Conservation (phyloP, 1,140 invertebrate genomes). For the Lucilia cuprina region DNA sequence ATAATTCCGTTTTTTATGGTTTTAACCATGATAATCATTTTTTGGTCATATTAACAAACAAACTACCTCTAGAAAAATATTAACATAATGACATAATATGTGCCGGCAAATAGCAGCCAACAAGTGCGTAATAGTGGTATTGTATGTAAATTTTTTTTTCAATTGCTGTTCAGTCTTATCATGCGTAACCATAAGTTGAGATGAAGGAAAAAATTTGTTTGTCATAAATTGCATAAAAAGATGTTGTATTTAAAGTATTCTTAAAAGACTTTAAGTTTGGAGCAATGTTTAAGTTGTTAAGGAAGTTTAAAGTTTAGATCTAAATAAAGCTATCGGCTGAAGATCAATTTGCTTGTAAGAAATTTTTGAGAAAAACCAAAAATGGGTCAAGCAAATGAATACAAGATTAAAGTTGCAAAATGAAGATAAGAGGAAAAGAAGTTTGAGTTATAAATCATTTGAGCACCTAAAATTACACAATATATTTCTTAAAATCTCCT, state of each 20-base stretch:
- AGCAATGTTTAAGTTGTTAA: background rate
- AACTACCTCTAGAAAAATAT: background rate
- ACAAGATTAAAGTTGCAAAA: too few relatives aligned
- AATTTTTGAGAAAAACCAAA: background rate
- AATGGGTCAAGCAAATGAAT: background rate
- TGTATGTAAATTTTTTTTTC: background rate
- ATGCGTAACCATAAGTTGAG: background rate
- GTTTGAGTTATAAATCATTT: background rate
- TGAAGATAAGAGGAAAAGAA: background rate
- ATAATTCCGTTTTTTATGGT: background rate
- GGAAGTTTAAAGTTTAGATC: background rate
- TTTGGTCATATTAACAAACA: background rate
- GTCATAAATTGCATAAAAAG: background rate
- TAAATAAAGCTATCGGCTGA: background rate
- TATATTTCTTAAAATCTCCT: background rate
- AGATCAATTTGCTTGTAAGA: background rate
- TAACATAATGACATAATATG: constrained; percentile 3
- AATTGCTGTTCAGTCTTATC: background rate
- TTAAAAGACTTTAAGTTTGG: background rate
- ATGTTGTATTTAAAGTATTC: background rate
- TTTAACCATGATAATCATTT: background rate
- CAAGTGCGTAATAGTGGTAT: background rate
- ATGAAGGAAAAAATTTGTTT: background rate
- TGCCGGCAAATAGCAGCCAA: background rate
- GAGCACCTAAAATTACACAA: background rate